A percentile compares a stretch with the other conserved stretches of the same genome.
These are phyloP conservation scores for Typhlichthys eigenmanni DNA, from an alignment of 2,797 vertebrate genomes.

Conservation along the genomic window DNA sequence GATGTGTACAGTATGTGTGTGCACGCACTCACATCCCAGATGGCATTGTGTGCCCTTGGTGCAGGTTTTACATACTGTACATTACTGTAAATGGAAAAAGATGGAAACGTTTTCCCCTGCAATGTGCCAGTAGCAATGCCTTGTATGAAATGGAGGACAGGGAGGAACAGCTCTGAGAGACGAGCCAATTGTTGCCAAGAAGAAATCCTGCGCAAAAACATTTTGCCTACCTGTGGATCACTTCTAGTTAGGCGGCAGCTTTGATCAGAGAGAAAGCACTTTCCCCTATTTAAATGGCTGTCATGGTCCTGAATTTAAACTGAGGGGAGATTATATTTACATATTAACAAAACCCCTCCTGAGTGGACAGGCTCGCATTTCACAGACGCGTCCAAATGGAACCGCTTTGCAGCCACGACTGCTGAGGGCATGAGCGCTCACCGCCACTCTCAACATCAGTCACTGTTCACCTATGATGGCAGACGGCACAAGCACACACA, in stretches of 20 bases:
- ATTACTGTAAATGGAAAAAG: constrained; percentile 54
- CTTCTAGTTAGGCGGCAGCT: constrained; percentile 33
- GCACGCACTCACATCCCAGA: constrained; percentile 28
- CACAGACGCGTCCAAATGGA: constrained; percentile 49
- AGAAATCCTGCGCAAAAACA: constrained; percentile 28
- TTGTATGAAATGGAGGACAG: constrained; percentile 27
- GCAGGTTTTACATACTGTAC: constrained; percentile 30
- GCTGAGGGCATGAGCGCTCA: constrained; percentile 15
- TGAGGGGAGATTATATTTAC: constrained; percentile 53
- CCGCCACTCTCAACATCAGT: constrained; percentile 54
- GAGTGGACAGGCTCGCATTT: constrained; percentile 30
- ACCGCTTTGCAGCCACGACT: constrained; percentile 48
- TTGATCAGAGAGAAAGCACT: constrained; percentile 51
- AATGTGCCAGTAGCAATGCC: constrained; percentile 54
- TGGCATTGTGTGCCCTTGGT: constrained; percentile 42
- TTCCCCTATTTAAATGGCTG: constrained; percentile 36
- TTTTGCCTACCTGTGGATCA: constrained; percentile 56
- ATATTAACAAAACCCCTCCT: constrained; percentile 48
- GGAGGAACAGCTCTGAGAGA: constrained; percentile 16
- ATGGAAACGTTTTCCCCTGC: constrained; percentile 49
- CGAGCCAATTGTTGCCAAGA: constrained; percentile 38
- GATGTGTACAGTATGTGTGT: constrained; percentile 35
- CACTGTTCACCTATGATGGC: constrained; percentile 32
- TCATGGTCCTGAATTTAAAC: constrained; percentile 42
- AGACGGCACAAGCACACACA: constrained; percentile 7